phyloP scores from a whole-genome alignment of 2,113 vertebrate species.

The Otus sunia region DNA sequence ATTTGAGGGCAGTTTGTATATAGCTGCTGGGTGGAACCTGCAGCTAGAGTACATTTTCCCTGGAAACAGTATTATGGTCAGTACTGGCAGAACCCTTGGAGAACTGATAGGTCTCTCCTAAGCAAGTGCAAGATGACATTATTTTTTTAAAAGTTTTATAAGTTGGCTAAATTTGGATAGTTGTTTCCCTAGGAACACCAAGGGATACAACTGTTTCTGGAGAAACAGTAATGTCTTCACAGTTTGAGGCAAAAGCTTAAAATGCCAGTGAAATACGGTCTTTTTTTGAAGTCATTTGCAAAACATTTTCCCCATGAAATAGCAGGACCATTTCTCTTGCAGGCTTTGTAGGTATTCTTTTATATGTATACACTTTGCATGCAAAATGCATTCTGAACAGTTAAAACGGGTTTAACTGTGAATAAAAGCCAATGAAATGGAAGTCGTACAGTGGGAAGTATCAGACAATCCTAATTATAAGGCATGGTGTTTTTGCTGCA shows the following conservation, averaged over 20 bases:
- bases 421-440: slow-evolving; percentile 9
- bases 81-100: not conserved
- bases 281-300: not conserved
- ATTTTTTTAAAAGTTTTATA: not conserved
- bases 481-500: not conserved
- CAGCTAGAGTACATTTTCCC: not conserved
- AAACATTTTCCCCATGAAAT: not conserved
- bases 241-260: slow-evolving; percentile 20
- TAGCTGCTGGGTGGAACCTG: not conserved
- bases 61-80: not conserved
- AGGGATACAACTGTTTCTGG: not conserved
- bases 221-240: not conserved
- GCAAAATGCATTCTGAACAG: slow-evolving; percentile 1
- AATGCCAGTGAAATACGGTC: not conserved
- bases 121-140: not conserved
- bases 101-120: not conserved
- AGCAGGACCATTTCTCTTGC: not conserved
- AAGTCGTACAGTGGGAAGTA: not conserved
- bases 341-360: not conserved
- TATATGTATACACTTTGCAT: not conserved
- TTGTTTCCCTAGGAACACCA: slow-evolving; percentile 24
- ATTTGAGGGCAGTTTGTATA: not conserved
- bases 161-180: slow-evolving; percentile 28
- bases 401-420: not conserved
- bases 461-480: slow-evolving; percentile 29